phyloP scores from a whole-genome alignment of 1,140 invertebrate genomes.

The Trinorchestia longiramus region DNA sequence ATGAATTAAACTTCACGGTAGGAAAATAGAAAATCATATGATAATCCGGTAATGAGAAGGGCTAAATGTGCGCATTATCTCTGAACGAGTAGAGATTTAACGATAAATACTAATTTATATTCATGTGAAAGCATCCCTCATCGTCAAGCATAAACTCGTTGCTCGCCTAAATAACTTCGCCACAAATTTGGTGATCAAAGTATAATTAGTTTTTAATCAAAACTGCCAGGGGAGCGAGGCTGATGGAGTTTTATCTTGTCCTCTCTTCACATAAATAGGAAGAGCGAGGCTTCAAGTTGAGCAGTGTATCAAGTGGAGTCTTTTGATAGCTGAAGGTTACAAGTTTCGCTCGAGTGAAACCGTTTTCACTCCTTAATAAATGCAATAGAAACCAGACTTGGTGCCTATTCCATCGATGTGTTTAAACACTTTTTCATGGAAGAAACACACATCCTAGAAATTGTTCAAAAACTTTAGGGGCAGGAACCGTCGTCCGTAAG shows the following conservation, averaged over 20 bases:
- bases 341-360: neutral
- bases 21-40: neutral
- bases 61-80: neutral
- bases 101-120: conserved; percentile 52
- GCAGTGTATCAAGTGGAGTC: neutral
- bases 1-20: neutral
- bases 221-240: neutral
- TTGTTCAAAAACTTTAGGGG: neutral
- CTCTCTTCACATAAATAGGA: neutral
- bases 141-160: conserved; percentile 37
- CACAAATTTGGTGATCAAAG: conserved; percentile 45
- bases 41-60: neutral
- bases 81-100: conserved; percentile 1
- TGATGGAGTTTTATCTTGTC: conserved; percentile 20
- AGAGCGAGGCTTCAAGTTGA: neutral
- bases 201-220: conserved; percentile 53
- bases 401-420: neutral
- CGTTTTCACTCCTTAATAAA: neutral
- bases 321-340: neutral
- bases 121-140: conserved; percentile 46
- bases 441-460: neutral
- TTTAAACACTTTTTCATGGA: neutral
- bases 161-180: conserved; percentile 42
- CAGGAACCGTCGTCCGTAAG: neutral
- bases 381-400: neutral